Evolutionary conservation across 2,888 invertebrate genomes (phyloP), one percentile per base, ranked within the genome.

Genomic region (Protodeltote pygarga): DNA sequence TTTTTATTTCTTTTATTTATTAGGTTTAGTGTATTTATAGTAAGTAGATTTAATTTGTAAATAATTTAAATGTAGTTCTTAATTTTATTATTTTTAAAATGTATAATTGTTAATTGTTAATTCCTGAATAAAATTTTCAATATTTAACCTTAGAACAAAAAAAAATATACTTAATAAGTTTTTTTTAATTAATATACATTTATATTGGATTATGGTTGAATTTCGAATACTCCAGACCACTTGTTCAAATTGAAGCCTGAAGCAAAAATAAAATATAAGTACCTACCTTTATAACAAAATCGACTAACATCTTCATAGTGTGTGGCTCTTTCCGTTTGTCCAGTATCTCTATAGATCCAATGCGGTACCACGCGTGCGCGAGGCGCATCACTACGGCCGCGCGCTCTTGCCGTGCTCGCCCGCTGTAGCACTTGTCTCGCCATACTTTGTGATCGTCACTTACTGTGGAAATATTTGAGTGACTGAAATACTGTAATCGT

Each of bases 301-400:
- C 92, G 0, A 92, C 77, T 21, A 95, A 75, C 0, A 68, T 72
- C 44, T 72, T 78, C 61, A 94, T 76, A n/a, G 92, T 82, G 5
- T 92, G 84, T 0, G 84, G 84, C 50, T 93, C 93, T 0, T 86
- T 85, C 27, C 92, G 85, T 54, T 84, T 88, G 24, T 81, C 54
- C 16, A 94, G 89, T 42, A 95, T 94, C 81, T 95, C 94, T 47
- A 95, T 81, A 1, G 94, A 94, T 3, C 95, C 95, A 67, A 95
- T 93, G 16, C 95, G 90, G 75, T 79, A 92, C 93, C 93, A 93
- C 6, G 88, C 85, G n/a, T 86, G 93, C 6, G 95, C 93, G 2
- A 94, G 77, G 0, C 95, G 80, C 58, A 93, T 71, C 24, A 95
- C 93, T 0, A 93, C 77, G 0, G 94, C 93, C 13, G 93, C 93